A percentile compares a stretch with the other conserved stretches of the same genome.
These are phyloP conservation scores for Papilio polyxenes DNA, from an alignment of 1,140 invertebrate species.

Conservation along the genomic window DNA sequence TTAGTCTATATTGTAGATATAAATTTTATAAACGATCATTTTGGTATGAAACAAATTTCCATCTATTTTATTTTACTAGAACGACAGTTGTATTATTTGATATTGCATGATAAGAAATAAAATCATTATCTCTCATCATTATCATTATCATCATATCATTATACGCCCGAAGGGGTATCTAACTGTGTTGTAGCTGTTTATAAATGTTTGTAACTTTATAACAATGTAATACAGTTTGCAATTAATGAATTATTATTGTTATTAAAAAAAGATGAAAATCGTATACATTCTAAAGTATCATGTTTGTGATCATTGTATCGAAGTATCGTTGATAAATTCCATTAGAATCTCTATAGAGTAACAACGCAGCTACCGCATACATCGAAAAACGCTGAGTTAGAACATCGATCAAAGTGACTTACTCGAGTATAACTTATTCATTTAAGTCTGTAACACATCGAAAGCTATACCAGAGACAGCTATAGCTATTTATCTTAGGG, in stretches of 20 bases:
- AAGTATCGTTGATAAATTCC: conserved; percentile 33
- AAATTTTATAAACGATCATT: no score
- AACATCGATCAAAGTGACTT: conserved; percentile 72
- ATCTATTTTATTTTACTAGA: no score
- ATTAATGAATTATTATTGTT: no score
- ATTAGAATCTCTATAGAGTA: conserved; percentile 45
- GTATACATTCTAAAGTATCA: background rate
- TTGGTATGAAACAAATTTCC: no score
- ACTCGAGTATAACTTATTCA: conserved; percentile 55
- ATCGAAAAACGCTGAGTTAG: conserved; percentile 74
- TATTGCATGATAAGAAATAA: background rate
- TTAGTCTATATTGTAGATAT: background rate
- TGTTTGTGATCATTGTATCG: background rate
- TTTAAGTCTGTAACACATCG: conserved; percentile 46
- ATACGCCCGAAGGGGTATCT: no score
- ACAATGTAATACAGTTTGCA: no score
- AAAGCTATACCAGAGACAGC: conserved; percentile 43
- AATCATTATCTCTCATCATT: no score
- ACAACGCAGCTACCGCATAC: conserved; percentile 62
- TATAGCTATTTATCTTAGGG: conserved; percentile 13
- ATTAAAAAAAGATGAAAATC: background rate
- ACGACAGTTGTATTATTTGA: no score
- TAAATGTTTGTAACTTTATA: no score
- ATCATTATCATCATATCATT: no score
- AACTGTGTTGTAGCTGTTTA: no score